These are phyloP conservation scores for Muntiacus muntjak DNA, from an alignment of 2,113 vertebrate species.

Conservation along the genomic window DNA sequence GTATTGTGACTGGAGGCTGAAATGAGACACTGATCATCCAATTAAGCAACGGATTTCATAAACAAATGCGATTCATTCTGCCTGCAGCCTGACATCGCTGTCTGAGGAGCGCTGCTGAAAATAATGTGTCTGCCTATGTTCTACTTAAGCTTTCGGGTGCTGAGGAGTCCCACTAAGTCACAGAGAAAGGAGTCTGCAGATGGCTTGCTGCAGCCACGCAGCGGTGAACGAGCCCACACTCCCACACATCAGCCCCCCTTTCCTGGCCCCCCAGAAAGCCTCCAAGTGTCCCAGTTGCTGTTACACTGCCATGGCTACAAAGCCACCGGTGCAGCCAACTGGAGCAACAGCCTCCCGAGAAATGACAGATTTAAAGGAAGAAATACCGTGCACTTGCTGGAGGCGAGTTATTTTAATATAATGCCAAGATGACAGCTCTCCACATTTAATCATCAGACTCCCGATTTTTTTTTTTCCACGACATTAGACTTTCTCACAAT, in stretches of 20 bases:
- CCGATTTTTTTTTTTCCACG: constrained; percentile 60
- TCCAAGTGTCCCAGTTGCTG: constrained; percentile 51
- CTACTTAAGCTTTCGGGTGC: constrained; percentile 62
- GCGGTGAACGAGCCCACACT: constrained; percentile 67
- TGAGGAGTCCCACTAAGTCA: constrained; percentile 23
- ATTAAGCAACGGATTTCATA: constrained; percentile 75
- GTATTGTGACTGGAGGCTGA: constrained; percentile 55
- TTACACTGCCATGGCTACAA: constrained; percentile 72
- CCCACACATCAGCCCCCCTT: background rate
- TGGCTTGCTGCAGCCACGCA: constrained; percentile 38
- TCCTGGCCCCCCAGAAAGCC: constrained; percentile 39
- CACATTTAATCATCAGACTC: constrained; percentile 75
- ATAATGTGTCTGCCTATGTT: constrained; percentile 45
- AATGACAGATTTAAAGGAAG: constrained; percentile 80
- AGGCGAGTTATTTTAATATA: constrained; percentile 82
- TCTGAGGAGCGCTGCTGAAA: constrained; percentile 54
- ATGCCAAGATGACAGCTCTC: constrained; percentile 77
- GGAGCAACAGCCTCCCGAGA: constrained; percentile 72
- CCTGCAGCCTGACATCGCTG: constrained; percentile 61
- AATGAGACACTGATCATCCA: constrained; percentile 66
- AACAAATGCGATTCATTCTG: constrained; percentile 70
- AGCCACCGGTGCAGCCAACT: constrained; percentile 72
- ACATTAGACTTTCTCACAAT: constrained; percentile 70
- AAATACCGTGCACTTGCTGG: constrained; percentile 71
- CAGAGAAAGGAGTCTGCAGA: constrained; percentile 46